These are phyloP conservation scores for Epizoanthus illoricatus DNA, from an alignment of 92 coral and sea anemone genomes.

Conservation along the genomic window DNA sequence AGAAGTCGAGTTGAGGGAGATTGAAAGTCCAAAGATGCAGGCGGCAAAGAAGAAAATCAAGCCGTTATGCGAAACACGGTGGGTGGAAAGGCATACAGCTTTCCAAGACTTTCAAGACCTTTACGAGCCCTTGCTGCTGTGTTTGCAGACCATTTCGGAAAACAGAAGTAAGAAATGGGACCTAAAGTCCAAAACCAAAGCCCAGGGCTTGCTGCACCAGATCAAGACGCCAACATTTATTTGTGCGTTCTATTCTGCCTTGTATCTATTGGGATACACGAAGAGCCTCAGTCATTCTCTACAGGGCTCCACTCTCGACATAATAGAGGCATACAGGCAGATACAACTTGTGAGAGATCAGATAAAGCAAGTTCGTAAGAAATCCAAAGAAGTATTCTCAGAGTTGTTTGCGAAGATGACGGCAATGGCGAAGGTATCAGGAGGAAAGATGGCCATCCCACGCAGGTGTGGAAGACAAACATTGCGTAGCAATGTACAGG, in stretches of 20 bases:
- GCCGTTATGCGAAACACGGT: constrained; percentile 65
- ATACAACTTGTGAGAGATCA: constrained; percentile 45
- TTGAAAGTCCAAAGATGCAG: constrained; percentile 49
- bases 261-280: constrained; percentile 54
- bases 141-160: constrained; percentile 42
- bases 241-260: constrained; percentile 53
- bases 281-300: constrained; percentile 54
- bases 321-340: constrained; percentile 56
- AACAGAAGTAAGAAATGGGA: constrained; percentile 44
- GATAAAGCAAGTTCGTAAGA: constrained; percentile 49
- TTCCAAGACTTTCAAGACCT: constrained; percentile 64
- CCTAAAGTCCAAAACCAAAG: constrained; percentile 52
- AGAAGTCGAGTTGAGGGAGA: constrained; percentile 13
- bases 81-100: constrained; percentile 65
- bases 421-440: constrained; percentile 55
- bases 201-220: constrained; percentile 55
- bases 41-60: constrained; percentile 51
- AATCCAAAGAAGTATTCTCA: constrained; percentile 44
- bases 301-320: constrained; percentile 57
- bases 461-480: constrained; percentile 58
- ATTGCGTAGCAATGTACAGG: constrained; percentile 46
- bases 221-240: constrained; percentile 47
- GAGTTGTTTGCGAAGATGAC: constrained; percentile 48
- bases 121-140: constrained; percentile 39
- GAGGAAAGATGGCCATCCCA: constrained; percentile 48